Evolutionary conservation across 1,140 invertebrate species (phyloP), one percentile per base, ranked within the genome.

Genomic region (Saccostrea cuccullata): DNA sequence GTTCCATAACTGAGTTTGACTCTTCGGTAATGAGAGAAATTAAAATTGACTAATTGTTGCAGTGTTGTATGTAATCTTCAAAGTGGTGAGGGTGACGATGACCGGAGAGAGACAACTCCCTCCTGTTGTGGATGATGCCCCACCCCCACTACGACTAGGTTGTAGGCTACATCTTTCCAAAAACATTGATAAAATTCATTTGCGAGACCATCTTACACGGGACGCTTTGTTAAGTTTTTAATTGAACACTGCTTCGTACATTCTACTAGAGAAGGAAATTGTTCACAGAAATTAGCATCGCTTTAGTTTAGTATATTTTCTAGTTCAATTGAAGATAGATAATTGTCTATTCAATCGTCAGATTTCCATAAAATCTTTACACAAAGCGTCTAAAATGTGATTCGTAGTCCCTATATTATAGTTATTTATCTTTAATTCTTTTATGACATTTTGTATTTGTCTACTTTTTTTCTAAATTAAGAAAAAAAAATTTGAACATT

Each of bases 151-250:
- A 36, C 30, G 30, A 36, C 30, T 36, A 36, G 30, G 30, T 36
- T 36, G 30, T 36, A 36, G 30, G 30, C 30, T 83, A 83, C 8
- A 56, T 55, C 82, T 23, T 83, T 83, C 82, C 82, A 83, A 83
- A 83, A 83, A 47, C 82, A 20, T 83, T 83, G 40, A 15, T 83
- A 83, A 83, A 55, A 83, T 56, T 83, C 82, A 55, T 83, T 83
- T 47, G 82, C 47, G 8, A 83, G 82, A n/a, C 82, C 82, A 56
- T 83, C 82, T 55, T 2, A 4, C 20, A 40, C 82, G 0, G 82
- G 82, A 83, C 30, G 30, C 55, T 83, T 83, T 83, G 82, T 83
- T 83, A 55, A 17, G 4, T 26, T 83, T 83, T 83, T 55, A 55
- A 56, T 83, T 56, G 2, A n/a, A 40, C 13, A 83, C 82, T 20